Base-by-base conservation (phyloP, 2,888 invertebrate species). In the Lasiommata megera region DNA sequence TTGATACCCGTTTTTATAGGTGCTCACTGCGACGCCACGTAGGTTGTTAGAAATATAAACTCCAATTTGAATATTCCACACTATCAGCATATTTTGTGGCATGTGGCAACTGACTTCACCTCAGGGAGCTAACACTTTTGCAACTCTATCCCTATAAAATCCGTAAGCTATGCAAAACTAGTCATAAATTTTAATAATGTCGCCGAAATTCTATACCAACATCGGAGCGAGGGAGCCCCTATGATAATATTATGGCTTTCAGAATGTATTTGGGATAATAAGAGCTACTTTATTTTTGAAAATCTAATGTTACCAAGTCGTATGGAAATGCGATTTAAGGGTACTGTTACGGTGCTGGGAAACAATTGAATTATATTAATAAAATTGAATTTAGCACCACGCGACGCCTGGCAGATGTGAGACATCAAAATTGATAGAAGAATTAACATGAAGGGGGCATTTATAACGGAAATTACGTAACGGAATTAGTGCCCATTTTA, bases 171-270 rank as follows among this genome's bases (percentile, higher is more conserved):
- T 57, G 60, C 58, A 54, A 60, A 60, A 63, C 64, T 61, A 60
- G 58, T 63, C 64, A 64, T 66, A 66, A 60, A 64, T 66, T 64
- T 66, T 66, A 66, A 66, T 64, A 64, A 62, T 54, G 44, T 48
- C 58, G n/a, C 61, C 37, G 52, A 58, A 59, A 60, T 59, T 61
- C 56, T 64, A 62, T 58, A 54, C 56, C 59, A 59, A 59, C 57
- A 62, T 52, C 16, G 54, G 18, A 17, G 37, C 48, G 23, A 14
- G 36, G 8, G 51, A 28, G 44, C 23, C 46, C 51, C 54, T 51
- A 55, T 52, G 51, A 52, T 54, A 50, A 56, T 58, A 57, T 57
- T 41, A 57, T 41, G 59, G 29, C 31, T 50, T 44, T 54, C 47
- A 18, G 41, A 54, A 50, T 53, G 44, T 47, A 48, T 57, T 47